A percentile compares a stretch with the other conserved stretches of the same genome.
These are phyloP conservation scores for Drosophila mayaguana DNA, from an alignment of 2,888 invertebrate genomes.

Conservation along the genomic window DNA sequence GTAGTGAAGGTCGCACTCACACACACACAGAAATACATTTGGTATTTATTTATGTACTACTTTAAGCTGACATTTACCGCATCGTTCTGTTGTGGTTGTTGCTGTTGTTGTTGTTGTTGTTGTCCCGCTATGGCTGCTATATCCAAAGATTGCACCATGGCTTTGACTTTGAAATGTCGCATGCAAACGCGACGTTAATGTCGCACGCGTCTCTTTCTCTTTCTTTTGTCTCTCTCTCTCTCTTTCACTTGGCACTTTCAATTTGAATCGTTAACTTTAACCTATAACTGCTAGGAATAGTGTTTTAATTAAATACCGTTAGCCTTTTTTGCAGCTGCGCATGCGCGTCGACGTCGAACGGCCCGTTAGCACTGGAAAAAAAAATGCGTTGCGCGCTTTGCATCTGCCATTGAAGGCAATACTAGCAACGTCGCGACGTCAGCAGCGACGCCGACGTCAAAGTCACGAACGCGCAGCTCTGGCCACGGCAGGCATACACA, in stretches of 20 bases:
- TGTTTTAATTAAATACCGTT: conserved; percentile 42
- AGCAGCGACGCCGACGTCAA: conserved; percentile 32
- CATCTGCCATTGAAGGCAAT: conserved; percentile 64
- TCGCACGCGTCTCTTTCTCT: conserved; percentile 1
- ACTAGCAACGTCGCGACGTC: conserved; percentile 49
- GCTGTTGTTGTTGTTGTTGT: conserved; percentile 56
- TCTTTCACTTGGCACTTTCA: conserved; percentile 25
- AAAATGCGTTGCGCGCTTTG: conserved; percentile 42
- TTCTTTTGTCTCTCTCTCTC: background rate
- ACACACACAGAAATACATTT: background rate
- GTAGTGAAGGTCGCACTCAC: conserved; percentile 51
- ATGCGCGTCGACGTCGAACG: conserved; percentile 64
- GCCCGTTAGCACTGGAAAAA: conserved; percentile 60
- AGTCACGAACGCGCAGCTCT: conserved; percentile 44
- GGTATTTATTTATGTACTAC: conserved; percentile 28
- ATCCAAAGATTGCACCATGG: conserved; percentile 84
- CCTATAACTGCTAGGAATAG: conserved; percentile 26
- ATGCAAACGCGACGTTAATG: conserved; percentile 52
- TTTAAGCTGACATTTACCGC: conserved; percentile 73
- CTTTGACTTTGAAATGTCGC: conserved; percentile 79
- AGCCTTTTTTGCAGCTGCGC: conserved; percentile 61
- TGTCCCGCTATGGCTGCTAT: conserved; percentile 83
- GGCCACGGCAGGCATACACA: conserved; percentile 65
- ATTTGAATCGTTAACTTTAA: conserved; percentile 8
- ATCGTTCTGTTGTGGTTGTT: conserved; percentile 69